Conservation (phyloP, 2,888 invertebrate genomes). For the Torymus auratus region DNA sequence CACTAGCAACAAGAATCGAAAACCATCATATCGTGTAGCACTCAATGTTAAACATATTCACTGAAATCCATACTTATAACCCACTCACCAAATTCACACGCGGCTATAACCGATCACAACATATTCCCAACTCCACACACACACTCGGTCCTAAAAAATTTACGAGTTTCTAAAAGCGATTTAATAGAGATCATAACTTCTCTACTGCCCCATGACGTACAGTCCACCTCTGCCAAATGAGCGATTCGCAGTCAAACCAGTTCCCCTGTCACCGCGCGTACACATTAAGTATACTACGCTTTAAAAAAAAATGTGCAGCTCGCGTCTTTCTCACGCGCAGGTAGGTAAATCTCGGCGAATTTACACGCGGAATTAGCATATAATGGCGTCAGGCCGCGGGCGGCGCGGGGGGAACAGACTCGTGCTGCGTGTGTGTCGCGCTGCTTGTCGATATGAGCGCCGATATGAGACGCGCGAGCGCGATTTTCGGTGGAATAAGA, state of each 20-base stretch:
- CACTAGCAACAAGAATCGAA: too few species aligned
- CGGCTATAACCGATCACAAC: too few species aligned
- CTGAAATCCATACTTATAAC: too few species aligned
- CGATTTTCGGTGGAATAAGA: not conserved
- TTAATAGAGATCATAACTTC: constrained; percentile 56
- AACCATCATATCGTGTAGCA: too few species aligned
- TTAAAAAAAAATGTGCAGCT: constrained; percentile 12
- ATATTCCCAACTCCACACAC: too few species aligned
- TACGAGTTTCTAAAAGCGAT: constrained; percentile 54
- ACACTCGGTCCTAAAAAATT: not conserved
- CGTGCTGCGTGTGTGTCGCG: constrained; percentile 13
- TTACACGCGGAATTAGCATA: constrained; percentile 68
- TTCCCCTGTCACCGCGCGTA: constrained; percentile 56
- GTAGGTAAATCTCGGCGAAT: constrained; percentile 61
- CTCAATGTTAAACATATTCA: too few species aligned
- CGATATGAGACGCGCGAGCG: not conserved
- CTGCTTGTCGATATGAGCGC: constrained; percentile 43
- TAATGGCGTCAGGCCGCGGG: constrained; percentile 66
- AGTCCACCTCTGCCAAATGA: constrained; percentile 29
- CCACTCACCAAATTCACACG: too few species aligned
- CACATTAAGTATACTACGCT: constrained; percentile 11
- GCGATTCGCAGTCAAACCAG: constrained; percentile 56
- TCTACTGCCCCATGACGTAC: not conserved
- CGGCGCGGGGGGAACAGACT: constrained; percentile 53
- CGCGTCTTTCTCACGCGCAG: constrained; percentile 63